These are phyloP conservation scores for Leucophora obtusa DNA, from an alignment of 2,888 invertebrate species.

Conservation along the genomic window DNA sequence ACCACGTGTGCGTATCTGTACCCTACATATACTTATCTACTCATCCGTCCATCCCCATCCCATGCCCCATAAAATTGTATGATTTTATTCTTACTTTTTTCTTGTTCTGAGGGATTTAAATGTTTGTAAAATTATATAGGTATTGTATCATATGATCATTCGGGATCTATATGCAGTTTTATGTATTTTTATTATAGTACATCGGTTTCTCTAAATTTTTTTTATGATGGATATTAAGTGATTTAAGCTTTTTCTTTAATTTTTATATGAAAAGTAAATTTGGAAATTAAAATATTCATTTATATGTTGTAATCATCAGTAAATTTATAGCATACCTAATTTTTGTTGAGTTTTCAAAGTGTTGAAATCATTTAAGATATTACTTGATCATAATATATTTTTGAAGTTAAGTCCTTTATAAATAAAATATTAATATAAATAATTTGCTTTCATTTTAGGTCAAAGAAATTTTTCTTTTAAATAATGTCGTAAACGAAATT, in stretches of 20 bases:
- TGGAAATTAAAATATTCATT: too few relatives aligned
- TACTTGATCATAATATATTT: too few relatives aligned
- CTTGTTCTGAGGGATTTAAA: constrained; percentile 11
- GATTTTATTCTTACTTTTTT: neutral
- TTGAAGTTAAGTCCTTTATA: too few relatives aligned
- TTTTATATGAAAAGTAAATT: too few relatives aligned
- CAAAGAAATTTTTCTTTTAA: too few relatives aligned
- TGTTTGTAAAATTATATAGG: constrained; percentile 17
- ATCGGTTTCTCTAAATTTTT: constrained; percentile 39
- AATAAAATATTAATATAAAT: too few relatives aligned
- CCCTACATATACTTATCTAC: constrained; percentile 31
- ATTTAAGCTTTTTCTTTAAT: constrained; percentile 5
- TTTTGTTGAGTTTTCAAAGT: constrained; percentile 35
- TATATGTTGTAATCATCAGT: neutral
- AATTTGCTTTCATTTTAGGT: too few relatives aligned
- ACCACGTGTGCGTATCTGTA: constrained; percentile 40
- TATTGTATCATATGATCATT: constrained; percentile 26
- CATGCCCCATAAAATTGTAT: neutral
- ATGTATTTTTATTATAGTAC: too few relatives aligned
- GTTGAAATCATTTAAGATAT: neutral
- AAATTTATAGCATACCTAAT: constrained; percentile 44
- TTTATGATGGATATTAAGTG: constrained; percentile 46
- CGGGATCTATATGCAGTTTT: constrained; percentile 7
- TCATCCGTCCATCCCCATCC: constrained; percentile 21
- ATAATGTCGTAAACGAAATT: too few relatives aligned